Evolutionary conservation across 2,797 vertebrate species (phyloP), one percentile per base, ranked within the genome.

Genomic region (Danio albolineatus): DNA sequence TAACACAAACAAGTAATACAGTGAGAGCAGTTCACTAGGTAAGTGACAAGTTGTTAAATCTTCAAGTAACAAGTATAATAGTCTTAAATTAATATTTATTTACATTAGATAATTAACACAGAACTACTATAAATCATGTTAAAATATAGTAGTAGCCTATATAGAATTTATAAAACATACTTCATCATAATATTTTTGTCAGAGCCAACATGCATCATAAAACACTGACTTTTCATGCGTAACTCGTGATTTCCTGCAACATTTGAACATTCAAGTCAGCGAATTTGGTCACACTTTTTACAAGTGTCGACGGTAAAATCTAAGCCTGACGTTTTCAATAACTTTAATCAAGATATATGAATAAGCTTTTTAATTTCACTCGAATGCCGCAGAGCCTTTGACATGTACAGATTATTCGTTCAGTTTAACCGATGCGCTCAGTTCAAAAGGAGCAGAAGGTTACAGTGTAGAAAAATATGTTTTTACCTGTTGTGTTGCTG

Each of bases 171-270:
- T n/a, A n/a, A n/a, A n/a, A n/a, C n/a, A n/a, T 28, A 28, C 28
- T 28, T 28, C 28, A 1, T 28, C 1, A 28, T 28, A 28, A 28
- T 49, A 12, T 7, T 36, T 67, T 14, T 49, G 13, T 36, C 7
- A 2, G 1, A 56, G 16, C 7, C 57, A 7, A 19, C 36, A 61
- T 16, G 36, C 54, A 36, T 78, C 56, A 49, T 8, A 62, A 70
- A 51, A 71, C 56, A 43, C 44, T 7, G 46, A 72, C 59, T 67
- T 56, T 76, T 65, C 62, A 43, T 10, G 4, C 13, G 54, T 59
- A 72, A 38, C 85, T 83, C 83, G 83, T 85, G 82, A 86, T 86
- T 85, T 82, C 70, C 79, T 72, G 17, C n/a, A 7, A 51, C 16
- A 69, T 46, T 39, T 69, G n/a, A 8, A 19, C 9, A 2, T 28